Percentiles rank a stretch among this genome's conserved stretches.
phyloP scores from a whole-genome alignment of 2,797 vertebrate genomes.

The Pithecia hirsuta region DNA sequence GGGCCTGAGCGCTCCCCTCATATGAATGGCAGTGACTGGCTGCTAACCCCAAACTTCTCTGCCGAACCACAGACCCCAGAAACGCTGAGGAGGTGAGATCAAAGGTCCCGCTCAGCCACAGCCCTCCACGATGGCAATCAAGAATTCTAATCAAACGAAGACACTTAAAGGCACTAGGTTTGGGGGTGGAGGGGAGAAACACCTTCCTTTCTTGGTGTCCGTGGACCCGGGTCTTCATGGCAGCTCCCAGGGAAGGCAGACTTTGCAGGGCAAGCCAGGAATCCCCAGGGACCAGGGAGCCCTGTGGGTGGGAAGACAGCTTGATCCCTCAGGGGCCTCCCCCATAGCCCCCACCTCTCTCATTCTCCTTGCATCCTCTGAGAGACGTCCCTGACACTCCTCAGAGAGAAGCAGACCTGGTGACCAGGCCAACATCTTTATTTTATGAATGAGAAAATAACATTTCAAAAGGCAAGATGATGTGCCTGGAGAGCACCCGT shows the following conservation, averaged over 20 bases:
- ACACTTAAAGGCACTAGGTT: fast-evolving
- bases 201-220: background rate
- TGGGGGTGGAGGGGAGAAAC: fast-evolving
- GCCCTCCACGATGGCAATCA: background rate
- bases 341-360: background rate
- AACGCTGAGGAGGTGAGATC: slow-evolving; percentile 77
- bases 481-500: background rate
- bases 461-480: background rate
- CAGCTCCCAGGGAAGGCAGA: background rate
- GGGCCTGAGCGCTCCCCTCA: slow-evolving; percentile 74
- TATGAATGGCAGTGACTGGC: slow-evolving; percentile 64
- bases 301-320: background rate
- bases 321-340: background rate
- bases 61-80: slow-evolving; percentile 78
- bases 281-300: background rate
- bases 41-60: slow-evolving; percentile 65
- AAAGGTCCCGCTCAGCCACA: slow-evolving; percentile 67
- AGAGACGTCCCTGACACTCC: background rate
- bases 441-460: background rate
- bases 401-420: background rate
- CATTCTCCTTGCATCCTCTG: background rate
- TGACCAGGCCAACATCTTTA: background rate
- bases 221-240: background rate
- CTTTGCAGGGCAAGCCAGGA: background rate
- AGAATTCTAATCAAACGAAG: background rate